phyloP scores from a whole-genome alignment of 2,888 invertebrate genomes.

The Periphyllus acericola region DNA sequence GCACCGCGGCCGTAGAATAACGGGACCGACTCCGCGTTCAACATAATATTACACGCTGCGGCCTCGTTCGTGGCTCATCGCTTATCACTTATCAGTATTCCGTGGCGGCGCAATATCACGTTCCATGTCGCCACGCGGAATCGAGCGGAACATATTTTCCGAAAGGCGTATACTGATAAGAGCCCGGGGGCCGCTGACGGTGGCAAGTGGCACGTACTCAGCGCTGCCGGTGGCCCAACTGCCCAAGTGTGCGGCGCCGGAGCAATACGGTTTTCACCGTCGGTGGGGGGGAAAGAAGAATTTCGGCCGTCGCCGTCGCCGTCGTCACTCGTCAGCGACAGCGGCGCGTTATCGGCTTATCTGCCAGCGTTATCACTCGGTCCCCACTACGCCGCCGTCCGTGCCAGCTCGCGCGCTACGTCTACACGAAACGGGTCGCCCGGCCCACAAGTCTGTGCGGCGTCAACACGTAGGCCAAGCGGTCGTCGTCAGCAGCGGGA shows the following conservation, averaged over 20 bases:
- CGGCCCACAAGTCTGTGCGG: neutral
- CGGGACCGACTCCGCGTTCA: neutral
- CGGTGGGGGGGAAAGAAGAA: too few relatives aligned
- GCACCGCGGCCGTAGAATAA: neutral
- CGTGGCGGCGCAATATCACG: neutral
- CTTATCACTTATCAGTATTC: neutral
- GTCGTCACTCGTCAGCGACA: neutral
- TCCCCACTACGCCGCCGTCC: neutral
- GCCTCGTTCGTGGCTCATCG: neutral
- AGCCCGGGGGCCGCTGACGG: neutral
- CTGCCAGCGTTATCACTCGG: neutral
- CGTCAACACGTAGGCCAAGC: conserved; percentile 7
- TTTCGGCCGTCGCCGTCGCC: neutral
- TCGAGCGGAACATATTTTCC: too few relatives aligned
- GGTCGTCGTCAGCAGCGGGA: neutral
- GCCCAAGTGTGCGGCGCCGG: too few relatives aligned
- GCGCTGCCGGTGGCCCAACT: neutral
- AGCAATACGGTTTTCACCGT: too few relatives aligned
- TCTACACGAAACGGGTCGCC: neutral
- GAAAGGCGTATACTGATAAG: neutral
- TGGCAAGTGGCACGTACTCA: neutral
- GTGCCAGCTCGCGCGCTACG: neutral
- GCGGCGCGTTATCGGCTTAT: neutral
- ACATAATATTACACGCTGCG: neutral
- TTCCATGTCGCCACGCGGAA: neutral